Percentiles rank a stretch among this genome's conserved stretches.
These are phyloP conservation scores for Poeciliopsis occidentalis DNA, from an alignment of 2,113 vertebrate species.

Conservation along the genomic window DNA sequence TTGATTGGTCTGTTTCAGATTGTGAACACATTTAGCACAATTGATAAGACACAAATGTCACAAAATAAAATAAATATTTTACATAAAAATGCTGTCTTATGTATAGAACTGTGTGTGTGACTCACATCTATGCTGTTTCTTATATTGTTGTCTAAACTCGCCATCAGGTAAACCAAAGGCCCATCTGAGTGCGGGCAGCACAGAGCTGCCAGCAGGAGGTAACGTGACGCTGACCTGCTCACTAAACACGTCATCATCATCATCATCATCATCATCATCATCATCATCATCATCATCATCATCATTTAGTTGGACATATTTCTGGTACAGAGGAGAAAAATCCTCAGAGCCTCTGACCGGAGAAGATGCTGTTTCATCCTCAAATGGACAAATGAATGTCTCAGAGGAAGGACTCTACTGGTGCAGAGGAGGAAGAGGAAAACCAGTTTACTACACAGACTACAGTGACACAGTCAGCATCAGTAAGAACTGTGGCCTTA, in stretches of 20 bases:
- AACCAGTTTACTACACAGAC: not conserved
- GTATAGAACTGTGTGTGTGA: no score
- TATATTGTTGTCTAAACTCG: not conserved
- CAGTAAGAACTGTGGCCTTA: no score
- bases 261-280: not conserved
- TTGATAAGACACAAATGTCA: no score
- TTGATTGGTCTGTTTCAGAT: no score
- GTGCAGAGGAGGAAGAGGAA: conserved; percentile 40
- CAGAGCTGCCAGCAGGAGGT: not conserved
- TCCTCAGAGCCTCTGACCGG: not conserved
- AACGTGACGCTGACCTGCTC: conserved; percentile 6
- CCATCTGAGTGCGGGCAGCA: not conserved
- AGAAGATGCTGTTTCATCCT: not conserved
- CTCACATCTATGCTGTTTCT: no score
- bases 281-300: not conserved
- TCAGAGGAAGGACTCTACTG: conserved; percentile 32
- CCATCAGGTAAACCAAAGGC: not conserved
- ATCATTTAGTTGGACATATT: conserved; percentile 21
- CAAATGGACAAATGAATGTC: not conserved
- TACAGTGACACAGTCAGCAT: not conserved
- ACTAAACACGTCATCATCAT: not conserved
- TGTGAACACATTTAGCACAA: no score
- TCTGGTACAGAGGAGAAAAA: conserved; percentile 9
- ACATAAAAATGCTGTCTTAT: no score
- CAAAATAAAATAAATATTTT: no score